Base-by-base conservation (phyloP, 2,797 vertebrate species). In the Vireo griseus region DNA sequence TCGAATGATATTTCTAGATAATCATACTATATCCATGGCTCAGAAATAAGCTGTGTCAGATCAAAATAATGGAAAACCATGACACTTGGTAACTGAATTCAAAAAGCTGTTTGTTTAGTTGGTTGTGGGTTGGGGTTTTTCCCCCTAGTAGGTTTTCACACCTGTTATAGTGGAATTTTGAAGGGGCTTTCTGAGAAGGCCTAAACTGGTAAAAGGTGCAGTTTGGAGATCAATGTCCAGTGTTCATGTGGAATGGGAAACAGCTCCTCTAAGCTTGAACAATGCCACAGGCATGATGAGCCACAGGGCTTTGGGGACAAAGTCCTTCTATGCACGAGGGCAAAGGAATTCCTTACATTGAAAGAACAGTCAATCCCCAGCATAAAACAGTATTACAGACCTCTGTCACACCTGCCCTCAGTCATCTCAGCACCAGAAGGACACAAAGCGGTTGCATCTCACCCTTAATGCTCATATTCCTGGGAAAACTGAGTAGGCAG, bases 401-500 rank as follows among this genome's bases (percentile, higher is more conserved):
- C 37, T 59, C 61, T 76, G 2, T 39, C 72, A 67, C 57, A 72
- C 73, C 69, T 75, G 66, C 58, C 35, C 66, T 72, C 47, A 39
- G 18, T 12, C 54, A 26, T 68, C 47, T 86, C 65, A 88, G 76
- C 88, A 84, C n/a, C 29, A 78, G 71, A 57, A 72, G 37, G 68
- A 65, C 0, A 5, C 22, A 65, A 78, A 84, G 9, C 1, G 1
- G 21, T 31, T 76, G 67, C 63, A 73, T 66, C 59, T 67, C 72
- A 73, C 6, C 16, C 52, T 75, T 66, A 85, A 52, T n/a, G 31
- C 69, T 92, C 54, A 44, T 71, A 40, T 86, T 74, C 83, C 69
- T 62, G 73, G 67, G 81, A 95, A 90, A 87, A 76, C 6, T 71
- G 75, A 91, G 81, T 3, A 10, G 59, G 68, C 44, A 76, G 65